Evolutionary conservation across 2,888 invertebrate genomes (phyloP), one percentile per base, ranked within the genome.

Genomic region (Cantharis rufa): DNA sequence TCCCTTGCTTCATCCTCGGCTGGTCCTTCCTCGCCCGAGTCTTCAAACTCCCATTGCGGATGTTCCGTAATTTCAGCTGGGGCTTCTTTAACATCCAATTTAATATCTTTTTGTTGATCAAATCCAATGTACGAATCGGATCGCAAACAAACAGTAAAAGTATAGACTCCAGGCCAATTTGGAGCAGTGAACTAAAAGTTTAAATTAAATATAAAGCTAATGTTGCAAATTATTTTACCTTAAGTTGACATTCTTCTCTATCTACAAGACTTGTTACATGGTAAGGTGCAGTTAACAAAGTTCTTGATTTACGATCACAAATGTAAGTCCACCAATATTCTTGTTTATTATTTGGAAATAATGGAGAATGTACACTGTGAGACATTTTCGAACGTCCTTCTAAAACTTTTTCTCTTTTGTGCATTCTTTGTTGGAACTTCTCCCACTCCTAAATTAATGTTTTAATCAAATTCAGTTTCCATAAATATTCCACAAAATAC

Each of bases 271-370:
- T 96, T 73, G 98, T 98, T 79, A 99, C 94, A 86, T 98, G 95
- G 86, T 95, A 95, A 63, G 99, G 98, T 82, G 96, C 94, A 70
- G 98, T 97, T 81, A 98, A 92, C 83, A 99, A 89, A 79, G 95
- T 94, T 86, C 94, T 94, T 81, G 95, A 95, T 89, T 97, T 98
- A 84, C 96, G 93, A 90, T 99, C 99, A 89, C 96, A 96, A 83
- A 99, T 95, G 88, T 99, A 99, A 81, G 98, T 94, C 98, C 99
- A 99, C 99, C 99, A 99, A 89, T 95, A 98, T 89, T 99, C 99
- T 87, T 98, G 98, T 87, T 99, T 98, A 81, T 95, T 95, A 89
- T 94, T 94, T 4, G 99, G 98, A 88, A 95, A 99, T 88, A 94
- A 94, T 0, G 99, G 99, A 89, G 97, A 96, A 88, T 99, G 99